phyloP scores from a whole-genome alignment of 1,140 invertebrate species.

The Globodera rostochiensis region DNA sequence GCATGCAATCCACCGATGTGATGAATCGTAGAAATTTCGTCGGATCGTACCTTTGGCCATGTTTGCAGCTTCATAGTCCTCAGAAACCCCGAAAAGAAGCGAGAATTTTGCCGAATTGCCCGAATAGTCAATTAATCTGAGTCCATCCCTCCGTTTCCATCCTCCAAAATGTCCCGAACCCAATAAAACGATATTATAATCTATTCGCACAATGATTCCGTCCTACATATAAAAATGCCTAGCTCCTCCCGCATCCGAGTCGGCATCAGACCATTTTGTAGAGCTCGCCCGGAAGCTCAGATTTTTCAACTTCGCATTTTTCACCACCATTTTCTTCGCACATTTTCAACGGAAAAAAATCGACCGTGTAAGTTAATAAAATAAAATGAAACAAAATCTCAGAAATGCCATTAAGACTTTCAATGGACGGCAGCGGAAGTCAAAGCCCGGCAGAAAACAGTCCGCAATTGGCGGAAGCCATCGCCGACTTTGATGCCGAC shows the following conservation, averaged over 20 bases:
- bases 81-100: background rate
- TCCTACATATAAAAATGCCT: conserved; percentile 1
- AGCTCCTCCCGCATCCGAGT: background rate
- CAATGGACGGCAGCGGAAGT: background rate
- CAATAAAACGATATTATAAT: background rate
- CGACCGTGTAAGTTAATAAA: background rate
- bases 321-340: background rate
- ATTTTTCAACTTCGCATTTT: background rate
- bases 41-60: background rate
- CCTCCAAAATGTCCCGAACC: background rate
- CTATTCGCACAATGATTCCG: background rate
- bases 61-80: background rate
- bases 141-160: background rate
- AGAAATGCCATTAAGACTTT: no score
- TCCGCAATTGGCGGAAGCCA: background rate
- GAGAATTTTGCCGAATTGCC: background rate
- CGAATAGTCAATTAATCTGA: background rate
- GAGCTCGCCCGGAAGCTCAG: background rate
- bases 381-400: no score
- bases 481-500: background rate
- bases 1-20: background rate
- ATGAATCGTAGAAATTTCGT: background rate
- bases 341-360: background rate
- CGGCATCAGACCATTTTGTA: background rate
- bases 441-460: background rate